Base-by-base conservation (phyloP, 2,113 vertebrate species). In the Passer domesticus region DNA sequence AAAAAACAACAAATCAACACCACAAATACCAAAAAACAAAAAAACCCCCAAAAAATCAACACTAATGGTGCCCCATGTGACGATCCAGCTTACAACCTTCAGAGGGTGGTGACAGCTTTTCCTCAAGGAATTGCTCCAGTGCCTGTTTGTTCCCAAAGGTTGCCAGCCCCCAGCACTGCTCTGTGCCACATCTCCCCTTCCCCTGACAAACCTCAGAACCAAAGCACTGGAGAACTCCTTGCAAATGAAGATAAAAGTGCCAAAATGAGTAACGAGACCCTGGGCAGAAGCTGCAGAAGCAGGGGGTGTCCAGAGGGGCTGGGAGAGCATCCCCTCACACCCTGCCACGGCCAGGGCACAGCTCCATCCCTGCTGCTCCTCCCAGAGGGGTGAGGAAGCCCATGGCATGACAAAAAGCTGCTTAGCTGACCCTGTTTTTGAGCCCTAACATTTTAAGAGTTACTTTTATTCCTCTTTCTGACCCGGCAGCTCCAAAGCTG, bases 181-280 rank as follows among this genome's bases (percentile, higher is more conserved):
- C 31, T 5, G n/a, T 0, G 0, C 7, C 28, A 8, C 5, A 13
- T 11, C 31, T 4, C 8, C 44, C 72, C 75, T 64, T 27, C 58
- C 46, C 13, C 33, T 0, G 2, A 28, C 4, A 59, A 35, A 76
- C 24, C 52, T 64, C 63, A 64, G 41, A 41, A 3, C 13, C 53
- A 43, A n/a, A 49, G 37, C 25, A 62, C 31, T 0, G 28, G 35
- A 37, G 35, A 37, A 43, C 13, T 63, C 30, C 23, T 35, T 69
- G n/a, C 24, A 90, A 95, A 89, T 6, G 4, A 75, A 68, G 58
- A 12, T 5, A 23, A 69, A 90, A 69, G 7, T 2, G 56, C 41
- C 25, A 49, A 59, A 87, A 59, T 39, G 20, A 14, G n/a, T 35
- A 5, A 35, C 13, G 35, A 24, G 35, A 35, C 25, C 16, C 13